Evolutionary conservation across 2,888 invertebrate species (phyloP).

Genomic region (Oscheius sp.): DNA sequence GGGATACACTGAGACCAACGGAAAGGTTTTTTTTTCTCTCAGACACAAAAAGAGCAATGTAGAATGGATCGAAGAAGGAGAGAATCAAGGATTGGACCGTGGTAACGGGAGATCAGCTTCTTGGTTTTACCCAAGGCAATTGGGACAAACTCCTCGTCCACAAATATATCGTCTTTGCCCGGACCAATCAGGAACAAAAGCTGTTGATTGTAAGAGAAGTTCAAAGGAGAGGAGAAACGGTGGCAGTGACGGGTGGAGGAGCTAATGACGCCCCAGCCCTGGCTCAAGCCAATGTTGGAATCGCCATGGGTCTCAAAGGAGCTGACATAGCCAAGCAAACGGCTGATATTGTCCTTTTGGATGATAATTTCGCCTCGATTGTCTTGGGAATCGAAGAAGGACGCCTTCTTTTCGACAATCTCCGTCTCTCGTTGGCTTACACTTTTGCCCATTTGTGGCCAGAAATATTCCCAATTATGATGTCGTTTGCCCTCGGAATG

Average conservation of each 20-base stretch:
- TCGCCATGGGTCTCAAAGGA: conserved; percentile 65
- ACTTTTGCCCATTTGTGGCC: conserved; percentile 69
- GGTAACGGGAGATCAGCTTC: conserved; percentile 61
- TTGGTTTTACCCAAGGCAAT: conserved; percentile 49
- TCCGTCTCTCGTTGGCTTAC: conserved; percentile 65
- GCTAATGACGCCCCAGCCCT: conserved; percentile 68
- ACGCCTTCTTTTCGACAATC: conserved; percentile 17
- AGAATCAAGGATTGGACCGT: conserved; percentile 56
- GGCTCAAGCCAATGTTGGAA: conserved; percentile 68
- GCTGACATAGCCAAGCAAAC: conserved; percentile 64
- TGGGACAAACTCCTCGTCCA: conserved; percentile 64
- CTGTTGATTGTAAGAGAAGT: conserved; percentile 67
- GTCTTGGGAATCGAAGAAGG: conserved; percentile 67
- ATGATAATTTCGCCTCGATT: conserved; percentile 67
- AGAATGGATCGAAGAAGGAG: background rate
- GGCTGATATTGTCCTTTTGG: conserved; percentile 65
- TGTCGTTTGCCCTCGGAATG: conserved; percentile 66
- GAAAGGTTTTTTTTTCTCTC: background rate
- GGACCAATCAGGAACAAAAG: conserved; percentile 69
- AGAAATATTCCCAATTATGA: conserved; percentile 67
- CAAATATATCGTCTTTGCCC: conserved; percentile 68
- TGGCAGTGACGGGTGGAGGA: conserved; percentile 67
- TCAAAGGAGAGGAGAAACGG: conserved; percentile 66
- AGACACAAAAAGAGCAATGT: background rate
- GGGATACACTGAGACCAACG: conserved; percentile 1